phyloP scores from a whole-genome alignment of 2,113 vertebrate genomes.

The Oncorhynchus kisutch region DNA sequence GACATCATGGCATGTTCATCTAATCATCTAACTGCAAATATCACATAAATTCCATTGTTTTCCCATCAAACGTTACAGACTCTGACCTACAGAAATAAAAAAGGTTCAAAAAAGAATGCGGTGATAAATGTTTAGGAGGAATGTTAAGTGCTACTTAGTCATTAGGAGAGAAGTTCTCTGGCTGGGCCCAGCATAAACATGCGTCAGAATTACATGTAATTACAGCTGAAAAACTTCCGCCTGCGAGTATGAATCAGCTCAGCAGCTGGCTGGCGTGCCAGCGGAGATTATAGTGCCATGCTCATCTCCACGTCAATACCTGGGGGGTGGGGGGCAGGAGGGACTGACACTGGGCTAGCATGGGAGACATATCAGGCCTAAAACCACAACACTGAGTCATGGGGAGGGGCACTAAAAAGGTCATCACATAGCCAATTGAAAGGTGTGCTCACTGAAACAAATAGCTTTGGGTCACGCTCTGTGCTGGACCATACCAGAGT shows the following conservation, averaged over 20 bases:
- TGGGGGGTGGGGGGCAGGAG: slow-evolving; percentile 32
- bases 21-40: not conserved
- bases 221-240: slow-evolving; percentile 77
- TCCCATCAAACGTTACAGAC: slow-evolving; percentile 14
- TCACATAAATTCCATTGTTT: not conserved
- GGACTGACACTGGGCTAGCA: slow-evolving; percentile 10
- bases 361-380: not conserved
- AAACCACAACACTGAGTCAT: slow-evolving; percentile 5
- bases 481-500: slow-evolving; percentile 17
- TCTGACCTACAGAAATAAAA: slow-evolving; percentile 41
- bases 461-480: not conserved
- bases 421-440: not conserved
- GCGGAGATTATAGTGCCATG: slow-evolving; percentile 57
- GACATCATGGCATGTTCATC: not conserved
- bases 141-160: slow-evolving; percentile 75
- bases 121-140: slow-evolving; percentile 71
- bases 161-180: slow-evolving; percentile 68
- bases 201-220: slow-evolving; percentile 76
- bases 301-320: slow-evolving; percentile 60
- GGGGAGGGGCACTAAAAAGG: not conserved
- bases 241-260: slow-evolving; percentile 71
- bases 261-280: slow-evolving; percentile 63
- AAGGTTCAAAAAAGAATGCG: slow-evolving; percentile 58
- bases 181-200: slow-evolving; percentile 73
- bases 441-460: not conserved